Conservation (phyloP, 2,797 vertebrate species). For the Telmatherina bonti region DNA sequence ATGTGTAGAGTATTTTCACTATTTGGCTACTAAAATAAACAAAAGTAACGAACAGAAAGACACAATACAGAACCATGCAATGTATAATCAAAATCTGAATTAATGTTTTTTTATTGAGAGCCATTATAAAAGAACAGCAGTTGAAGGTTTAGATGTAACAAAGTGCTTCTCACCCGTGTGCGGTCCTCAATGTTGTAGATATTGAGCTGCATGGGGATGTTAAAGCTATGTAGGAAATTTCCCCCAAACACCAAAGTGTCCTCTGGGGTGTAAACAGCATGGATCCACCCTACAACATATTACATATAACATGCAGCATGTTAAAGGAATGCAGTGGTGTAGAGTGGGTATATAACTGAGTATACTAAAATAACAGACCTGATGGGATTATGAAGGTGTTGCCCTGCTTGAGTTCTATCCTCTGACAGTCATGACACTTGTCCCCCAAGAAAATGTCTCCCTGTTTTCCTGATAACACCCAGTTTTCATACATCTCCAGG, state of each 20-base stretch:
- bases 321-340: background rate
- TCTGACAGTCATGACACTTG: constrained; percentile 93
- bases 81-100: too few relatives aligned
- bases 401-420: constrained; percentile 94
- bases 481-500: constrained; percentile 97
- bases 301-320: constrained; percentile 10
- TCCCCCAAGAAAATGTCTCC: constrained; percentile 98
- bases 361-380: constrained; percentile 76
- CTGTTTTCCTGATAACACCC: constrained; percentile 98
- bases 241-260: constrained; percentile 97
- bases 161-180: constrained; percentile 86
- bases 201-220: constrained; percentile 98
- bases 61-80: too few relatives aligned
- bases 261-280: constrained; percentile 97
- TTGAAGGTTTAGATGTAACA: background rate
- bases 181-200: constrained; percentile 98
- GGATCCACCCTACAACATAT: constrained; percentile 91
- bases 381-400: constrained; percentile 98
- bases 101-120: too few relatives aligned
- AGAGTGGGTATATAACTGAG: background rate
- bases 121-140: background rate
- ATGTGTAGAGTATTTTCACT: background rate
- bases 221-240: constrained; percentile 99
- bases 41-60: too few relatives aligned
- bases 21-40: too few relatives aligned